These are phyloP conservation scores for Thysanoteuthis rhombus DNA, from an alignment of 2,888 invertebrate genomes.

Conservation along the genomic window DNA sequence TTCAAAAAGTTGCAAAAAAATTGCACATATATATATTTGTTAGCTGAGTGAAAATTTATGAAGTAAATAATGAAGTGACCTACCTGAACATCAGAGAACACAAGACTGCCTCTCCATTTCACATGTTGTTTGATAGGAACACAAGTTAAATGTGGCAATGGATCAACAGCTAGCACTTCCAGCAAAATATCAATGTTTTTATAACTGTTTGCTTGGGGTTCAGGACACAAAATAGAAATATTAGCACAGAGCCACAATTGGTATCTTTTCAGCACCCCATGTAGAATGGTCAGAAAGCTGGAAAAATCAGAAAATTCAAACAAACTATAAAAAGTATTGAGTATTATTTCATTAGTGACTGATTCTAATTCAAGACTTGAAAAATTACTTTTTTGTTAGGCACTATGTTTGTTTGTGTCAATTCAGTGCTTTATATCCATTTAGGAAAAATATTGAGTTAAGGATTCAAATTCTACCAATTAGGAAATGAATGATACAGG, in stretches of 20 bases:
- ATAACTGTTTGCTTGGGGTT: neutral
- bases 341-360: neutral
- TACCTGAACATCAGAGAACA: slow-evolving; percentile 13
- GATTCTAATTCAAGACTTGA: neutral
- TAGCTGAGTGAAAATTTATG: too few species aligned
- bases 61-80: neutral
- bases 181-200: neutral
- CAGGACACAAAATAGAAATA: neutral
- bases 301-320: neutral
- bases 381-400: neutral
- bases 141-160: neutral
- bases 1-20: too few species aligned
- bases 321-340: neutral
- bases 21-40: too few species aligned
- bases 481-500: too few species aligned
- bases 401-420: neutral
- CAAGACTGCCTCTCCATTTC: slow-evolving; percentile 16
- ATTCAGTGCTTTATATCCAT: too few species aligned
- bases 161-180: neutral
- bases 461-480: too few species aligned
- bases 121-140: neutral
- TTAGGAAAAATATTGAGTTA: too few species aligned
- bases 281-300: neutral
- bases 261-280: slow-evolving; percentile 14
- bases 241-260: slow-evolving; percentile 18